Conservation (phyloP, 2,113 vertebrate genomes). For the Pseudonaja textilis region DNA sequence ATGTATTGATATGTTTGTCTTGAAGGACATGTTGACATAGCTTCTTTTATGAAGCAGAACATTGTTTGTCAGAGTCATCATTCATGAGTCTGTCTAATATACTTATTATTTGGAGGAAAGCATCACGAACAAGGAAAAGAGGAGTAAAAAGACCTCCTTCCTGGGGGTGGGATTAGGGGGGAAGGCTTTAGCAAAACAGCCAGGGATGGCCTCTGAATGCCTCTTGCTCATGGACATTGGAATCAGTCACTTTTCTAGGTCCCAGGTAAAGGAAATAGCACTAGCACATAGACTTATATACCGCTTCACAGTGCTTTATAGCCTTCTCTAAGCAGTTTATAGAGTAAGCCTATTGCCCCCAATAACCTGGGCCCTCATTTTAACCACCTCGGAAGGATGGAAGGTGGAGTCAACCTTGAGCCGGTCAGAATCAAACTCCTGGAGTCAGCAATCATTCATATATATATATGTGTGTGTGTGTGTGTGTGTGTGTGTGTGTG, state of each 20-base stretch:
- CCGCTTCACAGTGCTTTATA: too few relatives aligned
- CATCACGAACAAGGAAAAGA: neutral
- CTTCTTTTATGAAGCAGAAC: neutral
- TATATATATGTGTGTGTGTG: too few relatives aligned
- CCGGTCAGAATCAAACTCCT: too few relatives aligned
- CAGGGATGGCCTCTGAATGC: neutral
- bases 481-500: too few relatives aligned
- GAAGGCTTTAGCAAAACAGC: neutral
- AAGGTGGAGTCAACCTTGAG: too few relatives aligned
- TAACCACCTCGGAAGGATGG: too few relatives aligned
- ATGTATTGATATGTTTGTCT: neutral
- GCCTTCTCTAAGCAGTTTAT: too few relatives aligned
- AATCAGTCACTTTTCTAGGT: neutral
- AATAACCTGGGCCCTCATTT: too few relatives aligned
- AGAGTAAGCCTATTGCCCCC: too few relatives aligned
- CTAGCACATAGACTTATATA: too few relatives aligned
- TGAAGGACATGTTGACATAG: neutral
- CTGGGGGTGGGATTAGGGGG: too few relatives aligned
- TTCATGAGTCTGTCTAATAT: neutral
- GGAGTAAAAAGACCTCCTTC: neutral
- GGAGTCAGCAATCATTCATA: too few relatives aligned
- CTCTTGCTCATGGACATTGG: neutral
- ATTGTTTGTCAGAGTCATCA: neutral
- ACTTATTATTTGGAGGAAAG: neutral
- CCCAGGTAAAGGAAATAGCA: neutral